A percentile compares a stretch with the other conserved stretches of the same genome.
Conservation (phyloP, 1,140 invertebrate species). For the Idris sp. region DNA sequence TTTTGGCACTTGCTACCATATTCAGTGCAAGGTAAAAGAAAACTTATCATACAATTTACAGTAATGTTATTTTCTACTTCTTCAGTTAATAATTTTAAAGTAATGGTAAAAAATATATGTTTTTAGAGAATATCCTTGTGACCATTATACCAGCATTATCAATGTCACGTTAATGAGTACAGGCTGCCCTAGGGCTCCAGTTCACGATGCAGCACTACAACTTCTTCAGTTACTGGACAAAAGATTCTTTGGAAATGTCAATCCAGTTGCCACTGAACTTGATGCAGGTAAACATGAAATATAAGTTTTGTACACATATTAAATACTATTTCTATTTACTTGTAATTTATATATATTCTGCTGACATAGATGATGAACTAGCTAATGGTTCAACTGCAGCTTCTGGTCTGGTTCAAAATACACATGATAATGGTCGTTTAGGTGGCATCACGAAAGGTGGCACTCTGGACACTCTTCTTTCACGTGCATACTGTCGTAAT, state of each 20-base stretch:
- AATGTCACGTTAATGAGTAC: slow-evolving; percentile 98
- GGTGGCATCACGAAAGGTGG: slow-evolving; percentile 77
- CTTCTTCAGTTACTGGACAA: slow-evolving; percentile 96
- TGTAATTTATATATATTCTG: not conserved
- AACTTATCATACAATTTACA: too few species aligned
- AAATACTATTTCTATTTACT: slow-evolving; percentile 62
- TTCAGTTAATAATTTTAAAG: too few species aligned
- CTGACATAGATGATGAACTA: slow-evolving; percentile 77
- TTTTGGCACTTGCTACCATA: slow-evolving; percentile 95
- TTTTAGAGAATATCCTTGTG: slow-evolving; percentile 96
- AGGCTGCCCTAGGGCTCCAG: slow-evolving; percentile 92
- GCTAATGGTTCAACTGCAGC: slow-evolving; percentile 63
- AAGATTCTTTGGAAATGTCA: slow-evolving; percentile 93
- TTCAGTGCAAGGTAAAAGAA: slow-evolving; percentile 95
- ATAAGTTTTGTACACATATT: not conserved
- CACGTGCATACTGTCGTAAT: slow-evolving; percentile 92
- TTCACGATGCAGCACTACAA: slow-evolving; percentile 95
- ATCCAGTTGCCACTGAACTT: slow-evolving; percentile 83
- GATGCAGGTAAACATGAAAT: slow-evolving; percentile 80
- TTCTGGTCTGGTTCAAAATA: slow-evolving; percentile 59
- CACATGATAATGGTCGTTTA: slow-evolving; percentile 55
- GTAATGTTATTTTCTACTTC: too few species aligned
- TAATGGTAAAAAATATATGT: not conserved
- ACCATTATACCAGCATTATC: slow-evolving; percentile 98
- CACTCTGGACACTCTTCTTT: slow-evolving; percentile 89